Conservation (phyloP, 2,113 vertebrate genomes). For the Tragelaphus scriptus region DNA sequence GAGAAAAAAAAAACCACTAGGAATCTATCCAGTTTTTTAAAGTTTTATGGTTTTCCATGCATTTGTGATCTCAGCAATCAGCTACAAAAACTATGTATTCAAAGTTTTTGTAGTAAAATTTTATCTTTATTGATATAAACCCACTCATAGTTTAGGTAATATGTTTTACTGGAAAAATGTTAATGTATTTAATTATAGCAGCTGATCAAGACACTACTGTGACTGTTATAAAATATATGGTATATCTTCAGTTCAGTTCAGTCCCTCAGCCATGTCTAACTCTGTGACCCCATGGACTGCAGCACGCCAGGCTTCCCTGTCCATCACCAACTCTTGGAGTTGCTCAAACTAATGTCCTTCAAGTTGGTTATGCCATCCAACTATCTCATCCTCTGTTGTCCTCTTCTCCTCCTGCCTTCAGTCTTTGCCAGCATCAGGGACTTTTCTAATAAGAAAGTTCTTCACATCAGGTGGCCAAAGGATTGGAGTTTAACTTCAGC, state of each 20-base stretch:
- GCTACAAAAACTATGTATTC: background rate
- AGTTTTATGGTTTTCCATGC: background rate
- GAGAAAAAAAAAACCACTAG: background rate
- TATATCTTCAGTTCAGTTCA: background rate
- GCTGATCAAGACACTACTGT: background rate
- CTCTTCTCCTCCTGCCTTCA: background rate
- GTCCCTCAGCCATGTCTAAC: fast-evolving
- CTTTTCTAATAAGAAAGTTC: background rate
- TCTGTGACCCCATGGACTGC: background rate
- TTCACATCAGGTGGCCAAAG: background rate
- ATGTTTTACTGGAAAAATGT: background rate
- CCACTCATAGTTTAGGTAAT: background rate
- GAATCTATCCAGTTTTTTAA: background rate
- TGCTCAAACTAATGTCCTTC: background rate
- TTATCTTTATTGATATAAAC: background rate
- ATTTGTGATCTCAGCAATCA: background rate
- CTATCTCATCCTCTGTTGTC: background rate
- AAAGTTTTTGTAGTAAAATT: background rate
- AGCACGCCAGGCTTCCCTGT: background rate
- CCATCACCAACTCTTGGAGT: background rate
- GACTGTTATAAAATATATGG: background rate
- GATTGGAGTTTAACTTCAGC: background rate
- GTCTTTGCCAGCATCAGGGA: background rate
- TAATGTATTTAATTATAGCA: background rate
- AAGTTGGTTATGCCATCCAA: background rate